Evolutionary conservation across 2,888 invertebrate species (phyloP).

Genomic region (Standfussiana lucernea): DNA sequence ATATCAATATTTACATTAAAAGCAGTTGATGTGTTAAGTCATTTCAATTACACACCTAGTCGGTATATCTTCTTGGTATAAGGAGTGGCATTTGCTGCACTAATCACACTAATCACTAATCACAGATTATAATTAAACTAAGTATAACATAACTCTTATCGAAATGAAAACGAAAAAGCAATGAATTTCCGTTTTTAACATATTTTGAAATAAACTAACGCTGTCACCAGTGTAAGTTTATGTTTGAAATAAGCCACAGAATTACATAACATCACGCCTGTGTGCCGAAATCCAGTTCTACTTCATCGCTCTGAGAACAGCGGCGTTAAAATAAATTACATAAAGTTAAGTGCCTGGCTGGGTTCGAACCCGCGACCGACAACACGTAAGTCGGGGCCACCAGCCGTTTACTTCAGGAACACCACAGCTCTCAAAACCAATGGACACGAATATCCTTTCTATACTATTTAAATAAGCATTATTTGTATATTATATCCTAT

Average conservation of each 20-base stretch:
- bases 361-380: not conserved
- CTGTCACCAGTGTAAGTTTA: no score
- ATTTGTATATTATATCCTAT: no score
- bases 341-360: not conserved
- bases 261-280: no score
- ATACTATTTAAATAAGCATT: no score
- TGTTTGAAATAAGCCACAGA: not conserved
- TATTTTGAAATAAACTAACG: no score
- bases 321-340: not conserved
- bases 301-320: not conserved
- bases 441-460: no score
- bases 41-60: not conserved
- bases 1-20: not conserved
- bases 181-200: not conserved
- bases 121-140: not conserved
- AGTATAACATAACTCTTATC: no score
- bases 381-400: not conserved
- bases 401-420: not conserved
- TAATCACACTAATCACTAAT: not conserved
- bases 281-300: no score
- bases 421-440: not conserved
- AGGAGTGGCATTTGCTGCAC: not conserved
- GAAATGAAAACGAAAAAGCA: not conserved
- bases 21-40: not conserved
- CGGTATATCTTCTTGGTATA: no score